Base-by-base conservation (phyloP, 1,140 invertebrate species). In the Drusus annulatus region DNA sequence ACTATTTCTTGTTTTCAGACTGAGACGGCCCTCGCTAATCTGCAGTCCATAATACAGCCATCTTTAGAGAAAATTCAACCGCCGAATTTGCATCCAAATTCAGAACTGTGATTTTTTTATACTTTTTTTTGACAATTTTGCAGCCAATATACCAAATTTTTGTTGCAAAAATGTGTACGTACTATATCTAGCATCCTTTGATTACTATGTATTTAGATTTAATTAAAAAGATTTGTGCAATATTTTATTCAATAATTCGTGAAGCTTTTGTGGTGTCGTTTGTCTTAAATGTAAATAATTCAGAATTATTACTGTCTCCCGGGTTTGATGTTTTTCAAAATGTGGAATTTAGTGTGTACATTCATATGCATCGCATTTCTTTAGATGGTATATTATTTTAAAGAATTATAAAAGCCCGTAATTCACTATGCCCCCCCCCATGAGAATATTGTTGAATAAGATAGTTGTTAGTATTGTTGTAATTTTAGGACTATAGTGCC, bases 11-110 rank as follows among this genome's bases (percentile, higher is more conserved):
- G 76, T 79, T 77, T 84, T 73, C 85, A 93, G 92, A 93, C 92
- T 50, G 93, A 94, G 85, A 91, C 93, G 84, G 92, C 93, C 16
- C 87, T 94, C 28, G 91, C 89, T 60, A 92, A 93, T 85, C 85
- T 94, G 51, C 90, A 93, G 86, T 91, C 91, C 85, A 92, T 91
- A 16, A 93, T 94, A 85, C 91, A 93, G 84, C 93, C 93, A 45
- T 90, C 90, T 71, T 86, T 91, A 73, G 87, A 88, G 31, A 86
- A 85, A 28, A 78, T 84, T 17, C 84, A 85, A 21, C 77, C 81
- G 23, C 74, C 56, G 84, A 85, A 16, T 80, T 85, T 50, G 79
- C 83, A 69, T 25, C 60, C 79, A 10, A 83, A 80, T 65, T 78
- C 81, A 13, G 87, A 87, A 45, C 85, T 87, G 71, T 87, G 82